Evolutionary conservation across 2,113 vertebrate genomes (phyloP), one percentile per base, ranked within the genome.

Genomic region (Siniperca knerii): DNA sequence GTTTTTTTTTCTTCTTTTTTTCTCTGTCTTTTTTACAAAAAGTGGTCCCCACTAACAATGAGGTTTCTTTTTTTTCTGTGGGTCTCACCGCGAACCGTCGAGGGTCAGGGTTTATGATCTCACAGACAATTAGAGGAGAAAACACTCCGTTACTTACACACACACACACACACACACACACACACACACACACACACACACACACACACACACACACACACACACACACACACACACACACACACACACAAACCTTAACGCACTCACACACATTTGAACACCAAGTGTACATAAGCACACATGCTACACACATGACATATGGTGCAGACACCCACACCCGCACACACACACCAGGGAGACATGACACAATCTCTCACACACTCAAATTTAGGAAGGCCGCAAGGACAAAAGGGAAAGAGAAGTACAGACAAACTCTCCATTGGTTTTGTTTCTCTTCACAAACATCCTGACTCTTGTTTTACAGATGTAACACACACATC

Each of bases 11-110:
- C 67, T 46, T 71, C 54, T 52, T 4, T 48, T 64, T 79, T 85
- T 76, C 29, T 71, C 83, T 46, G 81, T 54, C 4, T 66, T 55
- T 70, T 72, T 79, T 82, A 85, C 37, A 88, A 90, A 92, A 96
- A 93, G 92, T 96, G 96, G 96, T 96, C 96, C 96, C 95, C 94
- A 95, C 93, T 90, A 79, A 79, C 87, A 78, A 93, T 91, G 92
- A 96, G 94, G 92, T 96, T 92, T 88, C 69, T 79, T 91, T 94
- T 93, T 89, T 90, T 73, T 84, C 90, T 94, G 90, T 90, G 90
- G 91, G 90, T 87, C 83, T 91, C 80, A 90, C 91, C 89, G 6
- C 55, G 74, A 93, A 92, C 91, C 89, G 8, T 65, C 52, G 77
- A 95, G 95, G 96, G 96, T 97, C 95, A 91, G 85, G 88, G 90